Evolutionary conservation across 2,797 vertebrate genomes (phyloP).

Genomic region (Hippoglossus hippoglossus): DNA sequence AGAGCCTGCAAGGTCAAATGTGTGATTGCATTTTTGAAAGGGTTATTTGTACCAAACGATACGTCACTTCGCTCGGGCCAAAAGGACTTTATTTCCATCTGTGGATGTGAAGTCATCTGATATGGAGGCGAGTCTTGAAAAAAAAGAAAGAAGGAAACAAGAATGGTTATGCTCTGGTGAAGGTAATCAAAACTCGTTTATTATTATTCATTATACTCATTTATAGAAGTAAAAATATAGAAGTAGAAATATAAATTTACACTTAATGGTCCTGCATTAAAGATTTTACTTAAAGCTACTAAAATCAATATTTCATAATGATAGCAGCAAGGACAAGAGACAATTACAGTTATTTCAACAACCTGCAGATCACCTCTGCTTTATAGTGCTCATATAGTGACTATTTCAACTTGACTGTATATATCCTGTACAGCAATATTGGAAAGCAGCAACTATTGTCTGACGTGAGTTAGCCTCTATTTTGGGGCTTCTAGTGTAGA

Average conservation of each 20-base stretch:
- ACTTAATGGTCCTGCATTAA: too few relatives aligned
- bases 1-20: slow-evolving; percentile 58
- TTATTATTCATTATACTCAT: too few relatives aligned
- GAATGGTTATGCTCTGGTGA: slow-evolving; percentile 28
- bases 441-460: too few relatives aligned
- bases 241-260: too few relatives aligned
- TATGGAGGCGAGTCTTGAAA: slow-evolving; percentile 27
- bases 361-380: too few relatives aligned
- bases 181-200: background rate
- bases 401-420: too few relatives aligned
- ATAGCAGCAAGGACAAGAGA: background rate
- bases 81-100: slow-evolving; percentile 52
- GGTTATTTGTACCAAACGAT: slow-evolving; percentile 45
- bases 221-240: too few relatives aligned
- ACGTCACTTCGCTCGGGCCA: slow-evolving; percentile 12
- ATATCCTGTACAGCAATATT: too few relatives aligned
- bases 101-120: slow-evolving; percentile 27
- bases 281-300: background rate
- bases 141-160: slow-evolving; percentile 15
- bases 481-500: too few relatives aligned
- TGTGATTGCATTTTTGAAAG: slow-evolving; percentile 60
- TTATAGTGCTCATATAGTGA: too few relatives aligned
- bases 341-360: too few relatives aligned
- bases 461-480: too few relatives aligned
- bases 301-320: background rate